phyloP scores from a whole-genome alignment of 2,888 invertebrate genomes.

The Brachypalpus laphriformis region DNA sequence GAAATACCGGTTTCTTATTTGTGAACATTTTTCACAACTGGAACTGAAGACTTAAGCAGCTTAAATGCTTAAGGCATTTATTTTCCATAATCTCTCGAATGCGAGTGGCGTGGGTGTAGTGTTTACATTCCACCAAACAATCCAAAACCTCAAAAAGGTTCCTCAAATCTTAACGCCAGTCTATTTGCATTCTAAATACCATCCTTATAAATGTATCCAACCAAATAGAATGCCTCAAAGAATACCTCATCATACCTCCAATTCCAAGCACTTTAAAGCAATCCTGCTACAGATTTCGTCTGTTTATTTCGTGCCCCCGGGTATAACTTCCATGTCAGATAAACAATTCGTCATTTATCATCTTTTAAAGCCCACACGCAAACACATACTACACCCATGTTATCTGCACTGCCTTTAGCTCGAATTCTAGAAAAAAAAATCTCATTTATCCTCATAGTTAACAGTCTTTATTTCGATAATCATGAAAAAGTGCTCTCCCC shows the following conservation, averaged over 20 bases:
- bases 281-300: not conserved
- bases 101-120: no score
- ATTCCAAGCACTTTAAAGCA: not conserved
- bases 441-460: conserved; percentile 13
- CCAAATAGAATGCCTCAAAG: no score
- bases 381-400: not conserved
- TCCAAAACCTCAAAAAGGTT: no score
- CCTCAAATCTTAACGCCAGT: no score
- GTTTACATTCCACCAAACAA: no score
- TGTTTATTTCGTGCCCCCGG: not conserved
- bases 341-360: not conserved
- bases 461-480: conserved; percentile 26
- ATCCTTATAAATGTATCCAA: no score
- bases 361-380: not conserved
- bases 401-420: not conserved
- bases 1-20: no score
- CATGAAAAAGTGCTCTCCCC: conserved; percentile 3
- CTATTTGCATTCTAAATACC: no score
- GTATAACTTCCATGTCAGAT: not conserved
- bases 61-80: no score
- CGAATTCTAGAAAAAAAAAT: not conserved
- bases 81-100: no score
- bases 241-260: not conserved
- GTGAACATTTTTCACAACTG: no score
- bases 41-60: no score